Conservation (phyloP, 2,113 vertebrate genomes). For the Oncorhynchus keta region DNA sequence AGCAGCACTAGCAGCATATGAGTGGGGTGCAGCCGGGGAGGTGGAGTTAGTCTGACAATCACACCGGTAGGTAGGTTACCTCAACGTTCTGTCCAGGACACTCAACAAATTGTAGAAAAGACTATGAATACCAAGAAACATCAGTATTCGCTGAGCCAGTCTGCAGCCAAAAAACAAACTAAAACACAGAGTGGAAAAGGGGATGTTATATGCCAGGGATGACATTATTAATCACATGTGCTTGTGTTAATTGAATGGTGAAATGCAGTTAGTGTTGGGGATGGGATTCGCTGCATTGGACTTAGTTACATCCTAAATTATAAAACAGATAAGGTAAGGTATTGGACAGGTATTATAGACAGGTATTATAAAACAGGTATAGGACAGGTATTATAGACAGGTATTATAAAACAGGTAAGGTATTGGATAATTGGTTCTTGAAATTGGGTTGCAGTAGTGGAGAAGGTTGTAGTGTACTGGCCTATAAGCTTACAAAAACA, state of each 20-base stretch:
- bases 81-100: constrained; percentile 61
- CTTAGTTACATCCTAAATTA: no score
- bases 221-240: neutral
- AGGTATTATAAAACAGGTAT: no score
- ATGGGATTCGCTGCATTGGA: no score
- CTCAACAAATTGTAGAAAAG: constrained; percentile 58
- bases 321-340: no score
- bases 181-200: neutral
- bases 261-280: no score
- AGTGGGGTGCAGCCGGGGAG: neutral
- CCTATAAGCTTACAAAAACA: no score
- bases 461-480: no score
- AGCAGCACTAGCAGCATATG: neutral
- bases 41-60: neutral
- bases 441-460: no score
- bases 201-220: neutral
- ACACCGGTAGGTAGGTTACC: constrained; percentile 45
- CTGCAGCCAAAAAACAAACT: constrained; percentile 49
- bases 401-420: no score
- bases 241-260: neutral
- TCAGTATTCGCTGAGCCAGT: constrained; percentile 50
- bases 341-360: no score
- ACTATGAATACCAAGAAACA: constrained; percentile 41
- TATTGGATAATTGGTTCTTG: no score
- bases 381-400: no score